Conservation (phyloP, 1,140 invertebrate species). For the Belonocnema kinseyi region DNA sequence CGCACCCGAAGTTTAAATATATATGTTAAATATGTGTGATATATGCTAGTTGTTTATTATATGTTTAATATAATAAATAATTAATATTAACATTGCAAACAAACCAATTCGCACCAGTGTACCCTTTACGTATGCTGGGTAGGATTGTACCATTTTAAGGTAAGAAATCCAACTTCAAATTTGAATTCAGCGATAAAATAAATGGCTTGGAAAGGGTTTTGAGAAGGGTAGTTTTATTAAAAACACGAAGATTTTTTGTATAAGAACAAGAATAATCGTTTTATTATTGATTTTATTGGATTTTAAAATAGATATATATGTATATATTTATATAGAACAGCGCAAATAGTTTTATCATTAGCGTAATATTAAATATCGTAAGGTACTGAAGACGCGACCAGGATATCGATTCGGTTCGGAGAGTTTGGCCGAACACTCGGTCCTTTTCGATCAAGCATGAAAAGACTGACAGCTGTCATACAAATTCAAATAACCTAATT, state of each 20-base stretch:
- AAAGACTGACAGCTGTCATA: conserved; percentile 19
- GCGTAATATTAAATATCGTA: conserved; percentile 48
- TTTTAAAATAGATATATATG: conserved; percentile 50
- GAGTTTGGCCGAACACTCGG: not conserved
- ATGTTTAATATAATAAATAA: too few species aligned
- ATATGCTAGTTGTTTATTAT: too few species aligned
- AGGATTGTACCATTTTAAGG: too few species aligned
- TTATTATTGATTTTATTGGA: conserved; percentile 52
- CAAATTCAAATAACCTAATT: conserved; percentile 11
- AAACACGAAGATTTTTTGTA: not conserved
- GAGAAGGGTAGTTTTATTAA: not conserved
- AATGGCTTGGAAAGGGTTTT: not conserved
- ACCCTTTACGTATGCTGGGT: too few species aligned
- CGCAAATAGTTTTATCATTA: conserved; percentile 40
- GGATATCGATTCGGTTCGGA: conserved; percentile 14
- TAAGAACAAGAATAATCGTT: conserved; percentile 28
- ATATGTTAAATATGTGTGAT: too few species aligned
- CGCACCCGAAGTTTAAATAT: too few species aligned
- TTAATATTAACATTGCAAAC: too few species aligned
- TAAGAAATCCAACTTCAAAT: too few species aligned
- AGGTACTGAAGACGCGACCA: conserved; percentile 45
- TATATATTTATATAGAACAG: conserved; percentile 39
- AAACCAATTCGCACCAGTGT: too few species aligned
- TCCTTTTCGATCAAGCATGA: conserved; percentile 16
- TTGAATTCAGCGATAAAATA: too few species aligned